Base-by-base conservation (phyloP, 2,113 vertebrate species). In the Ardeotis arabs region DNA sequence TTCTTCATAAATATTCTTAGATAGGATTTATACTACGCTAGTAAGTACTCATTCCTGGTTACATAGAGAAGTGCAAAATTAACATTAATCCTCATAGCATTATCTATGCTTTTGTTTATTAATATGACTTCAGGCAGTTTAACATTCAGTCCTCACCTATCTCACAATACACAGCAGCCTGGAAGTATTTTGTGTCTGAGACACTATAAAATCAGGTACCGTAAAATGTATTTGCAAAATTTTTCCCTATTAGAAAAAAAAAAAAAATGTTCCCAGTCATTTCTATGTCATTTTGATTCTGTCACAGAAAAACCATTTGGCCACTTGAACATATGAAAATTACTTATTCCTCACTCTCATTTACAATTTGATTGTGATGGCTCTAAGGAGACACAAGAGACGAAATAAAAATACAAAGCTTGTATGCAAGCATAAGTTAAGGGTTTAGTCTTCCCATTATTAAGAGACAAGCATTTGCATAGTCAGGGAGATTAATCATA, bases 1-100 rank as follows among this genome's bases (percentile, higher is more conserved):
- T 74, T 62, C 77, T 96, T 91, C 37, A 49, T 50, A 85, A 89
- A 83, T 90, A 39, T 81, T 93, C 73, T 90, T 86, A 84, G 59
- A 91, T 4, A 92, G 12, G 16, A 91, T 77, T 62, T 90, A 84
- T 35, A 88, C 27, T 41, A 77, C 1, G 2, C n/a, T 39, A 35
- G 3, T 52, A 94, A 84, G 49, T 86, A 80, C 27, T 93, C 84
- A 50, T 44, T 45, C 29, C 79, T 55, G 15, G 31, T 59, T 84
- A 90, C 37, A 28, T 2, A 24, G 33, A 81, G 41, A 70, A 55
- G 28, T 52, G 15, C 21, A 74, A 94, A 91, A 91, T 78, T 84
- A 87, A 77, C 25, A 77, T 59, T 84, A 93, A 90, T 78, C n/a
- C 35, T 68, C 77, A 75, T 24, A 45, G 55, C 56, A 84, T 84